Evolutionary conservation across 2,888 invertebrate genomes (phyloP).

Genomic region (Ectropis crepuscularia): DNA sequence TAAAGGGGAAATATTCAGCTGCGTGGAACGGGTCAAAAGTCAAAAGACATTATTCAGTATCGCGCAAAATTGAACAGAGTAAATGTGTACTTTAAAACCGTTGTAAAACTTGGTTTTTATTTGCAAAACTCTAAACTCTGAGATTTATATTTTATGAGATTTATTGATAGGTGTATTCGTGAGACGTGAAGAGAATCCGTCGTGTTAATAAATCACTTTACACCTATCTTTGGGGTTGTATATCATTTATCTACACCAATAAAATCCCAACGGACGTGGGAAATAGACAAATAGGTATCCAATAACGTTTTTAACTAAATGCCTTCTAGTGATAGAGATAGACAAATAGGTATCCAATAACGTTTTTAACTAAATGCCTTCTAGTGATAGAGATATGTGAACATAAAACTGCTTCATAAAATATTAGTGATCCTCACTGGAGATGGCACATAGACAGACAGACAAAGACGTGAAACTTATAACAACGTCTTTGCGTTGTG

Average conservation of each 20-base stretch:
- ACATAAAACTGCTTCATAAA: too few species aligned
- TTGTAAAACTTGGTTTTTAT: slow-evolving; percentile 48
- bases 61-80: slow-evolving; percentile 47
- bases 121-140: slow-evolving; percentile 22
- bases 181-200: neutral
- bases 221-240: neutral
- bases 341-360: too few species aligned
- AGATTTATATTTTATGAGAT: slow-evolving; percentile 39
- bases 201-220: neutral
- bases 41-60: slow-evolving; percentile 68
- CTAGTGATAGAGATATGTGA: too few species aligned
- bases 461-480: too few species aligned
- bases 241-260: neutral
- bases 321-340: too few species aligned
- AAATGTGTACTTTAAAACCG: slow-evolving; percentile 48
- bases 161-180: neutral
- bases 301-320: too few species aligned
- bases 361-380: too few species aligned
- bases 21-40: slow-evolving; percentile 62
- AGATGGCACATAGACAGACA: too few species aligned
- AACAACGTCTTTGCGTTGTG: too few species aligned
- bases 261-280: too few species aligned
- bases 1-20: slow-evolving; percentile 58
- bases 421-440: too few species aligned
- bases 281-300: too few species aligned